Evolutionary conservation across 2,797 vertebrate genomes (phyloP).

Genomic region (Antrozous pallidus): DNA sequence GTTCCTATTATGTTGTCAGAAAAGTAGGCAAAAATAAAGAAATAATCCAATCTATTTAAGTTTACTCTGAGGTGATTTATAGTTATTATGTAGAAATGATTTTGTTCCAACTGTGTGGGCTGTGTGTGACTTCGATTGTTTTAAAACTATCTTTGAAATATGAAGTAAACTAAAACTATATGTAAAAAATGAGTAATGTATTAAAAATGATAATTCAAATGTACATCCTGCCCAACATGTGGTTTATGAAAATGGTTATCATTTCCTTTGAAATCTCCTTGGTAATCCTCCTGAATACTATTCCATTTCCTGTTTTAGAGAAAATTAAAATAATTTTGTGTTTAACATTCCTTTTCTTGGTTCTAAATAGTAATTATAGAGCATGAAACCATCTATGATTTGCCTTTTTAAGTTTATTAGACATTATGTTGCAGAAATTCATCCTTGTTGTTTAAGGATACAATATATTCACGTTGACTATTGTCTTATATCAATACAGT

Average conservation of each 20-base stretch:
- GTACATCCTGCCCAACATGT: background rate
- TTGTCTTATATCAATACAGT: background rate
- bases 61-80: background rate
- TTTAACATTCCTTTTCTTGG: background rate
- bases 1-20: background rate
- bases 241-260: background rate
- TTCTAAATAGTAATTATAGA: background rate
- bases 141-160: conserved; percentile 18
- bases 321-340: conserved; percentile 8
- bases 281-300: background rate
- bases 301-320: background rate
- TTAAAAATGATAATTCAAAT: background rate
- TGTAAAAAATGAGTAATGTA: background rate
- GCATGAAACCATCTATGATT: background rate
- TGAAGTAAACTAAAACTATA: background rate
- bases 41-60: background rate
- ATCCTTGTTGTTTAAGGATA: background rate
- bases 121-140: background rate
- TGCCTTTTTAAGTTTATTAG: background rate
- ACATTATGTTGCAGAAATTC: background rate
- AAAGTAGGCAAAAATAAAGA: background rate
- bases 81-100: background rate
- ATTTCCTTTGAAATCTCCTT: background rate
- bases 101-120: background rate
- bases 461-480: background rate